Base-by-base conservation (phyloP, 1,140 invertebrate genomes). In the Caenorhabditis tropicalis region DNA sequence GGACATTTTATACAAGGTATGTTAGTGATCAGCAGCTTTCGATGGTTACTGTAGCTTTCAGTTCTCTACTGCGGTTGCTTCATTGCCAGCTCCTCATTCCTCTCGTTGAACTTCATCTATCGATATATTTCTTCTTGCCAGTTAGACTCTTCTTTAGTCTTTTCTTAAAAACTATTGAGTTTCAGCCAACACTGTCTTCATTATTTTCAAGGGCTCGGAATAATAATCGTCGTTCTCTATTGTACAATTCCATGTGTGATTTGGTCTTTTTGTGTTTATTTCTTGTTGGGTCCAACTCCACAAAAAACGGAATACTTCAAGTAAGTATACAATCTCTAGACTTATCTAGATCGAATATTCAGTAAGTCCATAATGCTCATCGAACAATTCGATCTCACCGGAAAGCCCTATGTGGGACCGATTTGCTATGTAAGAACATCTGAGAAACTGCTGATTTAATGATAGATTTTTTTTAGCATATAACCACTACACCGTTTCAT, bases 51-150 rank as follows among this genome's bases (percentile, higher is more conserved):
- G 7, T 53, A 53, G n/a, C 7, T 1, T 51, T 33, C 29, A 65
- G 58, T 65, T 19, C 16, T 65, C 29, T 65, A 65, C 31, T 65
- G 58, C 19, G 58, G 58, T 0, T 65, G 58, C 2, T 65, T 65
- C 19, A 36, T 65, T 19, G 58, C 58, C 16, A 65, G 58, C 19
- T 65, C 58, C 16, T 65, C 58, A 65, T 65, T 65, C 10, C 16
- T 65, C 1, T 65, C 58, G 3, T 19, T 65, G 16, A 65, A 65
- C 21, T 65, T 65, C 16, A 65, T 65, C 12, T 65, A 65, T 65
- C 58, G 58, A 2, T 65, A 65, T 33, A n/a, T 65, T 15, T 65
- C 58, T 5, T 65, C 58, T 65, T 65, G 58, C 31, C 58, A 65
- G 16, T 33, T 5, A 65, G 29, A 6, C 31, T 21, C 21, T 29